Base-by-base conservation (phyloP, 2,113 vertebrate genomes). In the Grammomys dolichurus region DNA sequence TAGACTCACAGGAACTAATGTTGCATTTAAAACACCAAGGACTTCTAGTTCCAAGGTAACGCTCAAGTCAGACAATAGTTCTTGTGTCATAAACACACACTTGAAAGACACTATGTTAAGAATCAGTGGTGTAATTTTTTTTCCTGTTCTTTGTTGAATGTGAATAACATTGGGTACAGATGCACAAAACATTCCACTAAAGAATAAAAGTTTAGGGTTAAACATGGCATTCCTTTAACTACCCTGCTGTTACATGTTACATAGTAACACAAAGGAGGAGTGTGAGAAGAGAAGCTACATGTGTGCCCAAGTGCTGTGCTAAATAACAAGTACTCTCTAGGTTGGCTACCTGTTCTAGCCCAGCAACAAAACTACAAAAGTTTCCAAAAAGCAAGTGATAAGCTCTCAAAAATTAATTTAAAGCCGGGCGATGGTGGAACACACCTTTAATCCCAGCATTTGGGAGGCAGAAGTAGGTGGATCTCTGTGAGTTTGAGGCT, bases 201-300 rank as follows among this genome's bases (percentile, higher is more conserved):
- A 88, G n/a, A 95, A 96, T 78, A 87, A 97, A 94, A 89, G 48
- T 24, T 69, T 80, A 85, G 36, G n/a, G 31, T 81, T 95, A 88
- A 90, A 89, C 72, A 43, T 77, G 19, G 33, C 82, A 17, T 89
- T 93, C 73, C 46, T 94, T 85, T 93, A 92, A 56, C n/a, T 46
- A 87, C 28, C 33, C 33, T 91, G 60, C 9, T 87, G n/a, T 60
- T 31, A 67, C 65, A 69, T 69, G 65, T 69, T 69, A 60, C 19
- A 60, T 60, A 19, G 17, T 60, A 33, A 33, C 67, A 69, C 33
- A 31, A 69, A 69, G 67, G 65, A 67, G 65, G 31, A 33, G 31
- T 6, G 28, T 67, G 65, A 33, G 31, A 13, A 28, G 67, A 69
- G 67, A 33, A 69, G 67, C 67, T 33, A 33, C 67, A 16, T 14